Conservation (phyloP, 1,140 invertebrate genomes). For the Heliconius hermathena region DNA sequence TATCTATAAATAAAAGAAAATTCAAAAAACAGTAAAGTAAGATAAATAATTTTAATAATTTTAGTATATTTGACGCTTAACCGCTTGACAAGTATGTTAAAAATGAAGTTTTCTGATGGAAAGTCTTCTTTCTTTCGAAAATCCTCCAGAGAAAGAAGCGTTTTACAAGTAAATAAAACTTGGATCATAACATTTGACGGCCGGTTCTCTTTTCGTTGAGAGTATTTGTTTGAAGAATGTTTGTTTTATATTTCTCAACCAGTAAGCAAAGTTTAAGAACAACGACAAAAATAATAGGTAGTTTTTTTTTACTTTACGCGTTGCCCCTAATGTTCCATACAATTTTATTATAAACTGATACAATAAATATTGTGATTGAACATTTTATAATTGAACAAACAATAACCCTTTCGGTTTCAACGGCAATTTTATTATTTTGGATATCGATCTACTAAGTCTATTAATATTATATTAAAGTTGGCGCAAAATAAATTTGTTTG, state of each 20-base stretch:
- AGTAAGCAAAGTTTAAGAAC: neutral
- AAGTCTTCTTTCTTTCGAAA: neutral
- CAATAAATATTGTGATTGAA: neutral
- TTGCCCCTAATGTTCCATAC: no score
- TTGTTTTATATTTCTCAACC: slow-evolving; percentile 8
- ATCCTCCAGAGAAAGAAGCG: neutral
- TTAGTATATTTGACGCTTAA: neutral
- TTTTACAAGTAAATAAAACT: slow-evolving; percentile 10
- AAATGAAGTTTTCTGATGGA: neutral
- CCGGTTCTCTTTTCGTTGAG: neutral
- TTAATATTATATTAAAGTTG: neutral
- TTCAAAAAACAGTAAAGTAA: neutral
- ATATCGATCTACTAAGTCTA: neutral
- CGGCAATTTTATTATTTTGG: neutral
- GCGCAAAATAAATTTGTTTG: neutral
- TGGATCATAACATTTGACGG: slow-evolving; percentile 15
- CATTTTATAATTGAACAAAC: neutral
- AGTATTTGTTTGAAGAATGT: slow-evolving; percentile 1
- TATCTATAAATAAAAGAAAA: no score
- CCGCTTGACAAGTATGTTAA: neutral
- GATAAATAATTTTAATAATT: neutral
- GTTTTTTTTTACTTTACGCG: neutral
- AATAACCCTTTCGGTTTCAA: neutral
- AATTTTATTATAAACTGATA: no score
- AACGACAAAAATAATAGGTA: neutral